Base-by-base conservation (phyloP, 2,888 invertebrate species). In the Tachina grossa region DNA sequence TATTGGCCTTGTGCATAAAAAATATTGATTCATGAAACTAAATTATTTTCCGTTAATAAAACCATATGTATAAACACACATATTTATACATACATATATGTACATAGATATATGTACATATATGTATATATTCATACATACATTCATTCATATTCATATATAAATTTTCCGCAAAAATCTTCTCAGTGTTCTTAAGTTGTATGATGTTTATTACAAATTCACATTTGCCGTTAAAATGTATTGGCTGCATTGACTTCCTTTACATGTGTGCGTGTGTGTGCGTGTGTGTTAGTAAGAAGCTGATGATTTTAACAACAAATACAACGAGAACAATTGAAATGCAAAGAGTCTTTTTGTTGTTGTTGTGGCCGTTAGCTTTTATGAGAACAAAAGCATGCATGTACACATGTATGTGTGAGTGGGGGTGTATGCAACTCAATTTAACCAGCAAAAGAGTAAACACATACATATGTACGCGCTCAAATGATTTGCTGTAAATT, bases 281-380 rank as follows among this genome's bases (percentile, higher is more conserved):
- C 4, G 31, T 31, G 31, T 31, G 65, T 39, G 53, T 39, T 19
- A 53, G 53, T 43, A 16, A 19, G 13, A 39, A 49, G 31, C 19
- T 51, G 68, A 2, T 19, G 19, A 45, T 51, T 68, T 41, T 41
- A 68, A 68, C 16, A 49, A 39, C 41, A 22, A 49, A 10, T 10
- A 31, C 66, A 49, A 49, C 11, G 49, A 66, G 66, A 43, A 41
- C 68, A 14, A 14, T 53, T 31, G 19, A 69, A 41, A n/a, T 6
- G 22, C 41, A 69, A 51, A 69, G 13, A 53, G 9, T 69, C n/a
- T 53, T 41, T 41, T 69, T 53, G 51, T 53, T 68, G 39, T 39
- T 68, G 51, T 19, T 68, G 39, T 13, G 51, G 31, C 16, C 43
- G 39, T 69, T 53, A 69, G 16, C 2, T 68, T 68, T 68, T 51